Base-by-base conservation (phyloP, 1,140 invertebrate genomes). In the Fopius arisanus region DNA sequence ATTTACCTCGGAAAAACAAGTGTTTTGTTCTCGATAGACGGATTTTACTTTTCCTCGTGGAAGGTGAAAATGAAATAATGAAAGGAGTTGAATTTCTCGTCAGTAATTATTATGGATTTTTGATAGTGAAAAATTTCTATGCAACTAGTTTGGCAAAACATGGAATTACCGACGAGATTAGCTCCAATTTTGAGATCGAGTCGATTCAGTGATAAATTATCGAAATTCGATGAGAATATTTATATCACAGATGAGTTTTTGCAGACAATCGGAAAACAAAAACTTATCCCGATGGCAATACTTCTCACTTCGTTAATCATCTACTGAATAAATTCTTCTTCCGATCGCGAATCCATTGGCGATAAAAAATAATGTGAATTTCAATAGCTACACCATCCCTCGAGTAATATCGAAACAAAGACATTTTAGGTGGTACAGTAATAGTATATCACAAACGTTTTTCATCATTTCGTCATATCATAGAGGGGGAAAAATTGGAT, bases 371-470 rank as follows among this genome's bases (percentile, higher is more conserved):
- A 69, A 70, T 21, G 19, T 28, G 59, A 21, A 29, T 59, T 69
- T 67, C 33, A 37, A 40, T 41, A 26, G 12, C 26, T 70, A 67
- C 70, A 21, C 19, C 48, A 41, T 54, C 9, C 23, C 37, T 41
- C 71, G 33, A 67, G 48, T 51, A 75, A 31, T 75, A 71, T 72
- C 74, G 70, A 48, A 72, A 72, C 68, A 23, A 72, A 67, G 66
- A 70, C 70, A 74, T 59, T 59, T 74, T 70, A 65, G 59, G 48
- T 74, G 73, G 54, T 66, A 74, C 37, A 74, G 40, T 71, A 43
- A 75, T 67, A 75, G 69, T 75, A 33, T 75, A 75, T 75, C 74
- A 75, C 74, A 75, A 75, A 75, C 74, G 63, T 71, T 69, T 74
- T 31, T 59, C n/a, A 54, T 67, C 67, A 59, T 67, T 59, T 73